Conservation (phyloP, 2,113 vertebrate species). For the Phodopus roborovskii region DNA sequence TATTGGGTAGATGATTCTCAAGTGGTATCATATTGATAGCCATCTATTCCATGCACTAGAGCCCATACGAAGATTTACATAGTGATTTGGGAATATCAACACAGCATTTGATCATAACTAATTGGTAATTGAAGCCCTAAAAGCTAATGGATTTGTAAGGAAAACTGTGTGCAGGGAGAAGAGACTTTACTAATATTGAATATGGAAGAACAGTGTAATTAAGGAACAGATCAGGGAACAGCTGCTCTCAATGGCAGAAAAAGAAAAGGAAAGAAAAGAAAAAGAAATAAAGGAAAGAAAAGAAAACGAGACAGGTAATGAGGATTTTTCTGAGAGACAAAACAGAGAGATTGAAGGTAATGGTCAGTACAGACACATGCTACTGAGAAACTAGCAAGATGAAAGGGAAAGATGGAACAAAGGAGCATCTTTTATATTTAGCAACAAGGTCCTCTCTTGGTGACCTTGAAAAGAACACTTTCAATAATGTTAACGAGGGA, state of each 20-base stretch:
- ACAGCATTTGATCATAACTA: conserved; percentile 4
- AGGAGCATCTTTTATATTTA: conserved; percentile 16
- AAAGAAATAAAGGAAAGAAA: neutral
- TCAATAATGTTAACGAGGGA: neutral
- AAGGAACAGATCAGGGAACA: conserved; percentile 19
- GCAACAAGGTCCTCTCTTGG: conserved; percentile 32
- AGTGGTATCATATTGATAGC: neutral
- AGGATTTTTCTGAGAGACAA: neutral
- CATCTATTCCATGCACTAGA: neutral
- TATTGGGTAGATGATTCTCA: conserved; percentile 26
- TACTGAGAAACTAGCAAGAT: conserved; percentile 18
- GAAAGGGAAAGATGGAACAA: conserved; percentile 60
- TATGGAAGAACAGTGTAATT: conserved; percentile 12
- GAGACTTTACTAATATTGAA: conserved; percentile 23
- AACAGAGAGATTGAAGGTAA: neutral
- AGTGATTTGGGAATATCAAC: conserved; percentile 39
- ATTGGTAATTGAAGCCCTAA: neutral
- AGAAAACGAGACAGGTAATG: neutral
- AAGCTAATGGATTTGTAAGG: neutral
- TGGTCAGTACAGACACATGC: conserved; percentile 15
- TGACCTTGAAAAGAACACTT: conserved; percentile 44
- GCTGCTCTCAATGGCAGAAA: neutral
- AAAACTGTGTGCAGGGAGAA: neutral
- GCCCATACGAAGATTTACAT: conserved; percentile 12
- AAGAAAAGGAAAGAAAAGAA: neutral